Evolutionary conservation across 1,140 invertebrate genomes (phyloP).

Genomic region (Hyposmocoma kahamanoa): DNA sequence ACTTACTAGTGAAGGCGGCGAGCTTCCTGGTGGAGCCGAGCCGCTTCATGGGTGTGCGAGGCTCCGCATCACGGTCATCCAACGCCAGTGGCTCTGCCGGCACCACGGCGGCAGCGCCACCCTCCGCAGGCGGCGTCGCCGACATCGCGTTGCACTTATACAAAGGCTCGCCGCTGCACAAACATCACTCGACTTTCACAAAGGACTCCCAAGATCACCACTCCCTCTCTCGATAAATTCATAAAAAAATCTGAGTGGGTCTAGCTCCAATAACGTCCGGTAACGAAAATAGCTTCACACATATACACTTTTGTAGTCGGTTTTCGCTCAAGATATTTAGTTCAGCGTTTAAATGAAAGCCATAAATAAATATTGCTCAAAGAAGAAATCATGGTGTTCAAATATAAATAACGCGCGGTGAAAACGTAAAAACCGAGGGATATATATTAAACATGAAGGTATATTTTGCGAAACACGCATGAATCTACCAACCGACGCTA

Average conservation of each 20-base stretch:
- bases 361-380: no score
- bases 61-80: conserved; percentile 77
- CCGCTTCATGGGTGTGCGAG: conserved; percentile 84
- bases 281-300: conserved; percentile 1
- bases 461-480: no score
- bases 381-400: no score
- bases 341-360: no score
- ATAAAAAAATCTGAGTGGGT: neutral
- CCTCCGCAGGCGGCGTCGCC: neutral
- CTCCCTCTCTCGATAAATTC: neutral
- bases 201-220: neutral
- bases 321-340: no score
- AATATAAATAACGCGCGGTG: no score
- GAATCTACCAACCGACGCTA: no score
- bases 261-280: conserved; percentile 4
- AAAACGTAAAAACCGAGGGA: no score
- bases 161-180: neutral
- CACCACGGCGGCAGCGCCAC: neutral
- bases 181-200: neutral
- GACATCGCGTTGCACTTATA: neutral
- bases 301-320: no score
- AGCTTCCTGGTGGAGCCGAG: conserved; percentile 86
- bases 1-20: conserved; percentile 85
- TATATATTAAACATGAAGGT: no score
- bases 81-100: conserved; percentile 18